Percentiles rank a stretch among this genome's conserved stretches.
phyloP scores from a whole-genome alignment of 2,113 vertebrate species.

The Edolisoma coerulescens region DNA sequence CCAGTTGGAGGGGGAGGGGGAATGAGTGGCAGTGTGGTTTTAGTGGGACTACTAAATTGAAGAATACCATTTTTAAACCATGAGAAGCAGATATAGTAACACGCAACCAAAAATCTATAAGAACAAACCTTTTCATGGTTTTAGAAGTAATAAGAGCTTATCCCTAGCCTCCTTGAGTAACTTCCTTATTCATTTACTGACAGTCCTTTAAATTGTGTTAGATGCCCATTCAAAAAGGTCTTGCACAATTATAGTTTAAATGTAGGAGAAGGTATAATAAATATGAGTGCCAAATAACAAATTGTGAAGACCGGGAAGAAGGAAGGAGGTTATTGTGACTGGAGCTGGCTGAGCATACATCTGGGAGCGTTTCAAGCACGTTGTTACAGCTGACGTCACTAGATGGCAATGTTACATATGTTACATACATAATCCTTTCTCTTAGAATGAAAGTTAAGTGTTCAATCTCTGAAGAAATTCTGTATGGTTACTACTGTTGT shows the following conservation, averaged over 20 bases:
- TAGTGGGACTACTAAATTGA: not conserved
- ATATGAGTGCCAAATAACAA: not conserved
- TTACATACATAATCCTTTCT: not conserved
- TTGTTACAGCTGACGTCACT: not conserved
- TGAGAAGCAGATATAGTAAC: not conserved
- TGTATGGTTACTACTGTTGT: not conserved
- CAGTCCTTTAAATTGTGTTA: not conserved
- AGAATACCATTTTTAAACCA: not conserved
- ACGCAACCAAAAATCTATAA: not conserved
- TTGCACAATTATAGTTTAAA: not conserved
- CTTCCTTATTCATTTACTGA: not conserved
- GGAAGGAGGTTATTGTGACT: not conserved
- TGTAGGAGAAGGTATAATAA: not conserved
- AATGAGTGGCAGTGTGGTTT: accelerated
- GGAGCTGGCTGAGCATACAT: not conserved
- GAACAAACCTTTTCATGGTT: not conserved
- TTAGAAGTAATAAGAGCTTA: not conserved
- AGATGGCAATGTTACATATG: slow-evolving; percentile 46
- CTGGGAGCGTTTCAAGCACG: not conserved
- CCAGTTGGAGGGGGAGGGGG: not conserved
- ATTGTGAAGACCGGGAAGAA: not conserved
- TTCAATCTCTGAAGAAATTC: not conserved
- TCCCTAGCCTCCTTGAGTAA: not conserved
- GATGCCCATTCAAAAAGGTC: not conserved
- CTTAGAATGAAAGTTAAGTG: not conserved